A percentile compares a stretch with the other conserved stretches of the same genome.
Conservation (phyloP, 2,113 vertebrate genomes). For the Python bivittatus region DNA sequence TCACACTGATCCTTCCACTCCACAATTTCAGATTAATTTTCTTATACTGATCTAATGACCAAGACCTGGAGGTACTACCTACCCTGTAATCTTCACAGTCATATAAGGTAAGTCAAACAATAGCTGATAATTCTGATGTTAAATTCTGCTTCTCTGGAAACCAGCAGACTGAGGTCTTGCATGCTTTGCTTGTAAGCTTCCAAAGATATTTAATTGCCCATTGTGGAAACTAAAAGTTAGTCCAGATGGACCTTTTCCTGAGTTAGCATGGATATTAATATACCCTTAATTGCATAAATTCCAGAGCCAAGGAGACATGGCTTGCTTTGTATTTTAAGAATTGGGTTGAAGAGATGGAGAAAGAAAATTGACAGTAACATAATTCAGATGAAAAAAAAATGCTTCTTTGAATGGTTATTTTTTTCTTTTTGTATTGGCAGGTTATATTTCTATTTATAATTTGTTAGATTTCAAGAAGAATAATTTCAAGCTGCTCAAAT, state of each 20-base stretch:
- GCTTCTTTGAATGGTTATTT: neutral
- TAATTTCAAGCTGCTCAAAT: constrained; percentile 20
- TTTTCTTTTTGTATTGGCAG: neutral
- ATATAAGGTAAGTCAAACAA: neutral
- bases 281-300: neutral
- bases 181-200: neutral
- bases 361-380: neutral
- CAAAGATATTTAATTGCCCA: neutral
- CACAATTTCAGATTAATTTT: neutral
- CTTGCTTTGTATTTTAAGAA: neutral
- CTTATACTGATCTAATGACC: neutral
- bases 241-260: neutral
- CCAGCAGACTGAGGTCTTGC: neutral
- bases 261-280: neutral
- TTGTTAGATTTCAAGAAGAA: neutral
- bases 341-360: neutral
- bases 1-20: neutral
- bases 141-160: neutral
- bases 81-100: neutral
- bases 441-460: constrained; percentile 1
- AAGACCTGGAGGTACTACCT: neutral
- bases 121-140: neutral
- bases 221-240: neutral
- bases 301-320: neutral
- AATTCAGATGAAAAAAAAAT: neutral